Evolutionary conservation across 2,888 invertebrate genomes (phyloP), one percentile per base, ranked within the genome.

Genomic region (Cheiracanthium punctorium): DNA sequence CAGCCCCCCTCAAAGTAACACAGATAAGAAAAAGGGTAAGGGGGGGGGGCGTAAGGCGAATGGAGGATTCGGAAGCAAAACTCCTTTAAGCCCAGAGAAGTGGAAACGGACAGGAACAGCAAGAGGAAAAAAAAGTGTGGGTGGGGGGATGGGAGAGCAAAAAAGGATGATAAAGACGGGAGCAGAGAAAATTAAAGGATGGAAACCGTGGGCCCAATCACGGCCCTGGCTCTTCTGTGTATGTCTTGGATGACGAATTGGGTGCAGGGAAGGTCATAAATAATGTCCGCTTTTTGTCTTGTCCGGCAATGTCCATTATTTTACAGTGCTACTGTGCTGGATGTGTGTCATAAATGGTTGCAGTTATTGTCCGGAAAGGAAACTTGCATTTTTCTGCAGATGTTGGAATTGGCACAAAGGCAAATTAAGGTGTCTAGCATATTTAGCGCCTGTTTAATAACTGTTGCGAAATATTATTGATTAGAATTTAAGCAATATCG

Each of bases 131-230:
- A 43, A 41, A 37, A 41, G 30, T 58, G 69, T 65, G 69, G 37
- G 70, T 32, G 30, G 70, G 37, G 52, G 29, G n/a, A 64, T 41
- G 41, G 67, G 67, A 29, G 28, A 74, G 81, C 81, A 69, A 69
- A 81, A 80, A 58, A 24, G 82, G 72, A 85, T 85, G 84, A 85
- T 85, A 85, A 79, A 85, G 84, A 85, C 79, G 73, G 67, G 69
- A 82, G 84, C 64, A 74, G 84, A 84, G 84, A 85, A 85, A 85
- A 85, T 85, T 85, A 85, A 85, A 85, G 84, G 84, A 79, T 80
- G 84, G 84, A 37, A 67, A 74, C 73, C 81, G 58, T 33, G 77
- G 82, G 77, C 74, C 84, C 84, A 85, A 85, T 85, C 84, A 85
- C 79, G 73, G 84, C 69, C 77, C 67, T 64, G 67, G 48, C 82